These are phyloP conservation scores for Scolopax bukidnonensis DNA, from an alignment of 2,797 vertebrate species.

Conservation along the genomic window DNA sequence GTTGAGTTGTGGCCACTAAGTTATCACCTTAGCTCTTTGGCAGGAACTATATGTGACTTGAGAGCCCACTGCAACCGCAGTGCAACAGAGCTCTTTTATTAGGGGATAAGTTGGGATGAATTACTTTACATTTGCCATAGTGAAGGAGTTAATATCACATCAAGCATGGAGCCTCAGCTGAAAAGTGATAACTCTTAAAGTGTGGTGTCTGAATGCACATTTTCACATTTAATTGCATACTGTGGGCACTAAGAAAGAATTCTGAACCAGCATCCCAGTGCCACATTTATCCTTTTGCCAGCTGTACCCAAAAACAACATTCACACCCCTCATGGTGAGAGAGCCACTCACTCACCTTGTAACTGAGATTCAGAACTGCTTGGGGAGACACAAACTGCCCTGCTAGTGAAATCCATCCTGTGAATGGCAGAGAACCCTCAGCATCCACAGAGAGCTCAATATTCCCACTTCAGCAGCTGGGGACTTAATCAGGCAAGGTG, in stretches of 20 bases:
- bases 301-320: neutral
- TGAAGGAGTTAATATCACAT: neutral
- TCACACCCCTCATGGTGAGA: neutral
- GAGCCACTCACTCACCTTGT: neutral
- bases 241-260: neutral
- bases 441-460: neutral
- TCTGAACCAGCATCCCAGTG: neutral
- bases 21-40: neutral
- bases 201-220: neutral
- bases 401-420: neutral
- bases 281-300: neutral
- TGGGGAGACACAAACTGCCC: neutral
- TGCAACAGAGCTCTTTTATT: neutral
- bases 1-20: neutral
- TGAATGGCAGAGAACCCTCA: neutral
- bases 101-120: neutral
- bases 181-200: neutral
- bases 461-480: constrained; percentile 15
- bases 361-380: neutral
- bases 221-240: constrained; percentile 9
- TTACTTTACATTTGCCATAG: neutral
- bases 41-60: neutral
- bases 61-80: neutral
- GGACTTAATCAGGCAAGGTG: constrained; percentile 36
- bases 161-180: neutral